A percentile compares a stretch with the other conserved stretches of the same genome.
Evolutionary conservation across 2,113 vertebrate species (phyloP).

Genomic region (Apteryx mantelli): DNA sequence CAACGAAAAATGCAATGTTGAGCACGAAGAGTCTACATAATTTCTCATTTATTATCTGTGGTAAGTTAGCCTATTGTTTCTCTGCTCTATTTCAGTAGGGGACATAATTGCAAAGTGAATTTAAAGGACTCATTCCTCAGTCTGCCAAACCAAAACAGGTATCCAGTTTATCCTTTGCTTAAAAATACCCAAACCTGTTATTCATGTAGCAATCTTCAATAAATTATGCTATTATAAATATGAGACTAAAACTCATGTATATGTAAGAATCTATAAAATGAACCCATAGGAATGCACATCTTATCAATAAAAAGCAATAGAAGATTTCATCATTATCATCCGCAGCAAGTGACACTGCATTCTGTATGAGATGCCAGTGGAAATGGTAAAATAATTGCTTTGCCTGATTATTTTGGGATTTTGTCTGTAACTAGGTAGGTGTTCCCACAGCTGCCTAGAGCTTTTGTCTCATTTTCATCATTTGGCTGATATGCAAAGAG

Average conservation of each 20-base stretch:
- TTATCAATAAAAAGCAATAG: background rate
- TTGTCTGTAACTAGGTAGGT: background rate
- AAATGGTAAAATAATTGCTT: background rate
- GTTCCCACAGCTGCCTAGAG: background rate
- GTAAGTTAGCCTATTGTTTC: background rate
- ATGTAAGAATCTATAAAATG: background rate
- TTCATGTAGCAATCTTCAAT: background rate
- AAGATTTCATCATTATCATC: background rate
- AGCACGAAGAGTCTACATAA: background rate
- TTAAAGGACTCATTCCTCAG: background rate
- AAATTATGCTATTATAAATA: background rate
- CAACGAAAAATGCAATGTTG: background rate
- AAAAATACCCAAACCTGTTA: background rate
- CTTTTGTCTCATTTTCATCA: background rate
- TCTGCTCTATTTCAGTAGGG: background rate
- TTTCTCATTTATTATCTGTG: slow-evolving; percentile 12
- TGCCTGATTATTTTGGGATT: background rate
- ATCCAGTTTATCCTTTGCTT: background rate
- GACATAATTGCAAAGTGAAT: background rate
- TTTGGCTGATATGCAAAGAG: background rate
- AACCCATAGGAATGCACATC: background rate
- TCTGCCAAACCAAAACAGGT: background rate
- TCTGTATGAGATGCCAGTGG: background rate
- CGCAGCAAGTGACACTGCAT: background rate
- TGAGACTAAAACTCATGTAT: background rate